Evolutionary conservation across 2,113 vertebrate species (phyloP).

Genomic region (Sus scrofa): DNA sequence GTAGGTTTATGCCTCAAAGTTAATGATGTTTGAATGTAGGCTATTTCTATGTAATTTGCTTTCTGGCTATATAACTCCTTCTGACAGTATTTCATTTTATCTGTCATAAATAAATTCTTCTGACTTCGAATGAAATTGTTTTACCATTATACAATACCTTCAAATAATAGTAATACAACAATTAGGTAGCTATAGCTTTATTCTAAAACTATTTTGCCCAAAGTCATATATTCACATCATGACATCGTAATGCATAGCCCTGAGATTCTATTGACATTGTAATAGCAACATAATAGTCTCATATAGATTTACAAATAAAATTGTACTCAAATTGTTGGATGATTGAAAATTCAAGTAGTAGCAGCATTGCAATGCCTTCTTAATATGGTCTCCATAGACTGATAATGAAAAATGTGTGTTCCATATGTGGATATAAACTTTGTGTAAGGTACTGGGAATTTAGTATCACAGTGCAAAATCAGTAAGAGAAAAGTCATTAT

Average conservation of each 20-base stretch:
- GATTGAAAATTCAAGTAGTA: background rate
- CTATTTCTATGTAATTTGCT: slow-evolving; percentile 1
- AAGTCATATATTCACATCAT: slow-evolving; percentile 77
- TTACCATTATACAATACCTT: slow-evolving; percentile 68
- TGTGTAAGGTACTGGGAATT: background rate
- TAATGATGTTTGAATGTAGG: slow-evolving; percentile 66
- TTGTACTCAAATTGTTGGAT: background rate
- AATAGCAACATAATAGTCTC: slow-evolving; percentile 61
- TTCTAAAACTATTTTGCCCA: slow-evolving; percentile 74
- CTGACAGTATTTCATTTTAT: slow-evolving; percentile 73
- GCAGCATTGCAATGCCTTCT: background rate
- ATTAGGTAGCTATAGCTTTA: slow-evolving; percentile 80
- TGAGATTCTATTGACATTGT: slow-evolving; percentile 73
- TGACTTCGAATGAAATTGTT: slow-evolving; percentile 58
- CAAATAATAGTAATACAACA: slow-evolving; percentile 73
- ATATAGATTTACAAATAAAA: background rate
- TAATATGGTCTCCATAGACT: background rate
- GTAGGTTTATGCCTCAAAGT: slow-evolving; percentile 52
- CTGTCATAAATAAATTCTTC: slow-evolving; percentile 55
- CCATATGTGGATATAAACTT: background rate
- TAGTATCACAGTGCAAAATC: background rate
- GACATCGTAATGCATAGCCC: slow-evolving; percentile 77
- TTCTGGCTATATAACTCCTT: slow-evolving; percentile 62
- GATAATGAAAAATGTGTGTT: background rate
- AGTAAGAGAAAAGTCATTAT: background rate